Evolutionary conservation across 2,888 invertebrate species (phyloP).

Genomic region (Mesorhabditis belari): DNA sequence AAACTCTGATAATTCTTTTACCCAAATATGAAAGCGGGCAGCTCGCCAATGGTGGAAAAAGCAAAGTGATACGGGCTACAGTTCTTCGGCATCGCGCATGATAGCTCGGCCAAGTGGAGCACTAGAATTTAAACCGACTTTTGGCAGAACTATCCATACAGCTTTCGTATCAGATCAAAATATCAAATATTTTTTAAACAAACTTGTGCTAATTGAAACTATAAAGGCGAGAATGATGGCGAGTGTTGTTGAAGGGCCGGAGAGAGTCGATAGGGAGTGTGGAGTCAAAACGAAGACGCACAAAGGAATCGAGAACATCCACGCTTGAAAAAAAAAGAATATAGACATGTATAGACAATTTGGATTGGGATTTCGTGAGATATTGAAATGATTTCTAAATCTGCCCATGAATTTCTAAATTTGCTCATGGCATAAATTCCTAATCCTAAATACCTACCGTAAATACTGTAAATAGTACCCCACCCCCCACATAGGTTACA

Average conservation of each 20-base stretch:
- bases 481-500: too few species aligned
- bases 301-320: slow-evolving; percentile 14
- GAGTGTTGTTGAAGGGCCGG: slow-evolving; percentile 30
- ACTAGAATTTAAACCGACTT: slow-evolving; percentile 19
- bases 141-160: too few species aligned
- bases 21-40: slow-evolving; percentile 24
- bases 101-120: slow-evolving; percentile 21
- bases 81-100: slow-evolving; percentile 29
- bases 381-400: too few species aligned
- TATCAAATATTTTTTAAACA: too few species aligned
- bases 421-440: too few species aligned
- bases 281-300: slow-evolving; percentile 22
- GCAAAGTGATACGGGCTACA: slow-evolving; percentile 28
- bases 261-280: slow-evolving; percentile 10
- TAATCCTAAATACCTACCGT: too few species aligned
- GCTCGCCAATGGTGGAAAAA: slow-evolving; percentile 21
- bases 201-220: slow-evolving; percentile 17
- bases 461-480: too few species aligned
- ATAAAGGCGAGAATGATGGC: slow-evolving; percentile 26
- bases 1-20: too few species aligned
- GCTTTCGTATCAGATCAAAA: too few species aligned
- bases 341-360: neutral
- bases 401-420: too few species aligned
- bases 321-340: slow-evolving; percentile 5
- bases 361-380: neutral